Base-by-base conservation (phyloP, 1,140 invertebrate genomes). In the Sycophaga agraensis region DNA sequence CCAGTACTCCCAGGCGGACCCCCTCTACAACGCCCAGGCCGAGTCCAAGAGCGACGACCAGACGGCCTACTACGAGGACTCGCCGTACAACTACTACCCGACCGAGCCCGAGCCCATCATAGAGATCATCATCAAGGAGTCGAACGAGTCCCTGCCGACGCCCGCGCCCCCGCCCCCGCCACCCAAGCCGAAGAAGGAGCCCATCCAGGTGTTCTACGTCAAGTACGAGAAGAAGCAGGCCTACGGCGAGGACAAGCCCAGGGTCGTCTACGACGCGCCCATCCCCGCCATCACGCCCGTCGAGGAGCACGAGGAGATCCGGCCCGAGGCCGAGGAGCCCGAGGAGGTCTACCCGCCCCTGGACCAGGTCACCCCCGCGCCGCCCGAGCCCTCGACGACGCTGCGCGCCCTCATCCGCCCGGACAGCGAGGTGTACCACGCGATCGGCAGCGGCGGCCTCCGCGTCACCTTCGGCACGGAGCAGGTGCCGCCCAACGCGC, bases 51-150 rank as follows among this genome's bases (percentile, higher is more conserved):
- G 64, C 34, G 82, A 83, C 49, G 86, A 88, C 54, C 56, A 83
- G 56, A 12, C 65, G 3, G 48, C 28, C 11, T 67, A 61, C 22
- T 76, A 78, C 55, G 79, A 80, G 0, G 77, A 82, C 1, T 46
- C 61, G 0, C 54, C 69, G 0, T 77, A 82, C 26, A 82, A 78
- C 67, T 83, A 90, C 59, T 90, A 91, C 69, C 79, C 85, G 8
- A 88, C 89, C 66, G 89, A 91, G 56, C 91, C 91, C 0, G 92
- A 94, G 72, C 92, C 92, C 12, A 94, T 94, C 45, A 94, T 94
- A 61, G 92, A 94, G 78, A 94, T 93, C 64, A 94, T 94, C 54
- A 93, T 94, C 49, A 92, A 92, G 71, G 92, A 94, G 76, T 92
- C 91, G 0, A 93, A 94, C 72, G 89, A 92, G 66, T 85, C 89